Evolutionary conservation across 2,797 vertebrate genomes (phyloP), one percentile per base, ranked within the genome.

Genomic region (Leptodactylus fallax): DNA sequence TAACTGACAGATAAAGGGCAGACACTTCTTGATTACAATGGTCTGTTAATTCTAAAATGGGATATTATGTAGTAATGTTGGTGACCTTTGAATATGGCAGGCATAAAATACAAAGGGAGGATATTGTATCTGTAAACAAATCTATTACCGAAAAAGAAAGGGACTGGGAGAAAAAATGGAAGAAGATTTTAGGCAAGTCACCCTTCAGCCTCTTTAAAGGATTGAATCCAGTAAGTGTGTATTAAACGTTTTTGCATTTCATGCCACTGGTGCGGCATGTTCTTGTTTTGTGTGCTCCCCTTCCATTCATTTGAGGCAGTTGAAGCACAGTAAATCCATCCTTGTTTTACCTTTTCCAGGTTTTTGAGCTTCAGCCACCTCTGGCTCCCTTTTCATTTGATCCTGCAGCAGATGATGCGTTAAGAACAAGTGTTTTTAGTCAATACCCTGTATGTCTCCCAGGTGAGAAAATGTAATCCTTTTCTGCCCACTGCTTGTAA

Each of bases 1-100:
- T 95, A 96, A 97, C 96, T 97, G 98, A 99, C 98, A 99, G 98
- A 97, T 99, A 98, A 97, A 97, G 95, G 95, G 98, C 97, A 95
- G 92, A 99, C 96, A 98, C 1, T 0, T n/a, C 0, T 47, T 27
- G 12, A 25, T 36, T 1, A 36, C 21, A 36, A 2, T 74, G 9
- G 11, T 74, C 5, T 8, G 17, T 0, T 90, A 17, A 89, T 84
- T 85, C 85, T 6, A 25, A n/a, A 76, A 21, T 82, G 87, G 76
- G 0, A 86, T 84, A 83, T 90, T 85, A 6, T 67, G 82, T 81
- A 63, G 36, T 91, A 65, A 19, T 55, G 6, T 36, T 3, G 16
- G 2, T 69, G 12, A n/a, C 19, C 14, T 8, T 16, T 71, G 3
- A 51, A 14, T 89, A 0, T 93, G 87, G 14, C 84, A 99, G 98